phyloP scores from a whole-genome alignment of 2,113 vertebrate species.

The Tetrao urogallus region DNA sequence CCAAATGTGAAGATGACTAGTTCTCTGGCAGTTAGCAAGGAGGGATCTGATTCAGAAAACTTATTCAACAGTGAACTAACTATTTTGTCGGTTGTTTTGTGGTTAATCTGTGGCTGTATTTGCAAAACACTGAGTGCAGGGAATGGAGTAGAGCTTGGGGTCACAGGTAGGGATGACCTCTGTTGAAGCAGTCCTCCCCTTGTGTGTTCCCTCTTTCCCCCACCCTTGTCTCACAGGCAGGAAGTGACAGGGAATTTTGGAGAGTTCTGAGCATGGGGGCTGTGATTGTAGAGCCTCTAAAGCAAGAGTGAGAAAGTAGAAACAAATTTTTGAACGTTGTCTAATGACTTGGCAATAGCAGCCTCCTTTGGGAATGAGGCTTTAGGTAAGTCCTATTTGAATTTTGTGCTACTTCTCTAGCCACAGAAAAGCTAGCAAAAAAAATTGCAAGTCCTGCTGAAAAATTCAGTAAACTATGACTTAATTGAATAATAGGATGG shows the following conservation, averaged over 20 bases:
- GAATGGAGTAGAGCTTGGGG: background rate
- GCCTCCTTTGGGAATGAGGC: background rate
- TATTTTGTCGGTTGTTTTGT: background rate
- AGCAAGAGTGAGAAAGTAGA: background rate
- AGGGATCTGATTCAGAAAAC: background rate
- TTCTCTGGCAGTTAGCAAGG: background rate
- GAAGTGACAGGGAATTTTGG: background rate
- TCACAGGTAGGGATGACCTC: background rate
- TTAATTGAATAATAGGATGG: background rate
- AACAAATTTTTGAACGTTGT: background rate
- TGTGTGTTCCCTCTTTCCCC: no score
- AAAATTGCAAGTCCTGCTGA: background rate
- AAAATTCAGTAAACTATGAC: accelerated
- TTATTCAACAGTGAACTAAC: background rate
- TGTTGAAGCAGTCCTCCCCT: no score
- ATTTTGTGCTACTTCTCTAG: background rate
- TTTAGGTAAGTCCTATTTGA: background rate
- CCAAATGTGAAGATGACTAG: background rate
- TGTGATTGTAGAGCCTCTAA: background rate
- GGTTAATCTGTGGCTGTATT: background rate
- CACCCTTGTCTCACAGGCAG: background rate
- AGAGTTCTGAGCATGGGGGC: background rate
- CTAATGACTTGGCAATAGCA: background rate
- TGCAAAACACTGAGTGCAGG: background rate
- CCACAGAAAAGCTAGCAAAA: background rate